phyloP scores from a whole-genome alignment of 1,140 invertebrate species.

The Protaetia brevitarsis region DNA sequence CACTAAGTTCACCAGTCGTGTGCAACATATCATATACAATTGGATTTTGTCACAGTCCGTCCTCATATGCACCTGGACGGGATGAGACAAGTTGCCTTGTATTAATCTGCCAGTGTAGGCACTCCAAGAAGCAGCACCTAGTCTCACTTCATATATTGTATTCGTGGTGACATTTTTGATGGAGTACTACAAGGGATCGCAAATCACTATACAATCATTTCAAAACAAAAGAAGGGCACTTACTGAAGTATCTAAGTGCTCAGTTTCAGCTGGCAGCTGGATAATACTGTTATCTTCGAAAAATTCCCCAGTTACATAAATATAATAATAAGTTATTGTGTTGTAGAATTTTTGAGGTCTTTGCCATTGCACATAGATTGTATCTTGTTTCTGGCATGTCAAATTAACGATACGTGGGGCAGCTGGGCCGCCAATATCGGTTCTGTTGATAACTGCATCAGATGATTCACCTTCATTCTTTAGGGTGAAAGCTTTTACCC shows the following conservation, averaged over 20 bases:
- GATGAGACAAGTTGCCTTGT: constrained; percentile 63
- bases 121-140: constrained; percentile 69
- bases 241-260: constrained; percentile 61
- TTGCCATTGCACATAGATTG: constrained; percentile 77
- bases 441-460: constrained; percentile 66
- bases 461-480: constrained; percentile 73
- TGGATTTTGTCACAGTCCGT: constrained; percentile 66
- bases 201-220: not conserved
- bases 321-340: constrained; percentile 76
- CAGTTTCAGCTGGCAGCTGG: constrained; percentile 56
- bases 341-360: constrained; percentile 70
- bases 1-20: constrained; percentile 63
- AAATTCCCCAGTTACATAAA: constrained; percentile 62
- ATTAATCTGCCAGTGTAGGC: constrained; percentile 63
- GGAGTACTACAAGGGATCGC: constrained; percentile 57
- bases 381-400: constrained; percentile 73
- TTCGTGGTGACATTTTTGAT: constrained; percentile 73
- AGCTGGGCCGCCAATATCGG: constrained; percentile 78
- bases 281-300: constrained; percentile 57
- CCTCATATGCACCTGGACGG: constrained; percentile 62
- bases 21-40: constrained; percentile 50
- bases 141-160: constrained; percentile 70
- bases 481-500: constrained; percentile 74
- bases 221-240: constrained; percentile 40
- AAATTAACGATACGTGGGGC: constrained; percentile 77